Conservation (phyloP, 2,888 invertebrate genomes). For the Volucella zonaria region DNA sequence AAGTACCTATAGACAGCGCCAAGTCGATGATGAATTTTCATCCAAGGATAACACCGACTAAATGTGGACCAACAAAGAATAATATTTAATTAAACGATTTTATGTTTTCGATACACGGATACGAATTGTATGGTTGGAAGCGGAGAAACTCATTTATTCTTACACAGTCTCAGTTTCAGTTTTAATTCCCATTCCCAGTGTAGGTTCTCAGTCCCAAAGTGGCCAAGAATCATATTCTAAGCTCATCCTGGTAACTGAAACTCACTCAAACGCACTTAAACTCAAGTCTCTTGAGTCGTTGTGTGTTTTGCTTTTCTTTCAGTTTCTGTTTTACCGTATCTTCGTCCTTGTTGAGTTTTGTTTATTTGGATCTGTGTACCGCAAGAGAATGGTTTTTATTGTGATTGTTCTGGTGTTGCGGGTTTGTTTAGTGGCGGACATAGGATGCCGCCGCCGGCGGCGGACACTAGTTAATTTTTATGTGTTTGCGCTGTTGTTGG, state of each 20-base stretch:
- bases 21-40: slow-evolving; percentile 39
- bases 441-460: slow-evolving; percentile 28
- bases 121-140: slow-evolving; percentile 15
- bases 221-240: neutral
- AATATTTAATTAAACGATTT: slow-evolving; percentile 67
- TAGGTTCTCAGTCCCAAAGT: no score
- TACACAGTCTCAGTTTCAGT: no score
- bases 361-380: slow-evolving; percentile 18
- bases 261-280: slow-evolving; percentile 1
- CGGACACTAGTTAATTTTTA: slow-evolving; percentile 60
- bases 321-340: slow-evolving; percentile 26
- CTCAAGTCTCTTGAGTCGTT: slow-evolving; percentile 19
- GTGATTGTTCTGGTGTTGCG: slow-evolving; percentile 49
- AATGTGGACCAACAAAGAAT: slow-evolving; percentile 44
- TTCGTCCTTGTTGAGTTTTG: slow-evolving; percentile 1
- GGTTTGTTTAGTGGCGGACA: slow-evolving; percentile 28
- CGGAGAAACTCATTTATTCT: no score
- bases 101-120: slow-evolving; percentile 26
- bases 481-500: slow-evolving; percentile 42
- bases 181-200: no score
- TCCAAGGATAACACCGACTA: slow-evolving; percentile 20
- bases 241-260: slow-evolving; percentile 5
- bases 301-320: slow-evolving; percentile 6
- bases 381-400: slow-evolving; percentile 51
- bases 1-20: neutral